Evolutionary conservation across 23 tunicate genomes (phyloP), one percentile per base, ranked within the genome.

Genomic region (Aplidium turbinatum): DNA sequence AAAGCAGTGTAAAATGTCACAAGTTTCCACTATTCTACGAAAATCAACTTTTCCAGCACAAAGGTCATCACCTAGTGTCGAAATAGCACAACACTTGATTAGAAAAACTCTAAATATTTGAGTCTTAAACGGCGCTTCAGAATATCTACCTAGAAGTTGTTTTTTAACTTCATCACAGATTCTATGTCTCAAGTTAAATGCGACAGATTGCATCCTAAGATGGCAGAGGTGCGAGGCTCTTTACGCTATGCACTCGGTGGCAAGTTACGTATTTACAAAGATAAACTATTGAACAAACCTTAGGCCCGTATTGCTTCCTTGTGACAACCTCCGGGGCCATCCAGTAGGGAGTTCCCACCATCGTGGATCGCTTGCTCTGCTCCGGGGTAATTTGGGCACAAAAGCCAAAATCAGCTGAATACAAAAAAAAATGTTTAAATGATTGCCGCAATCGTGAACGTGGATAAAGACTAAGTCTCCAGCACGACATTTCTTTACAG

Each of bases 291-390:
- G 20, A 18, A 55, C 35, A 26, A 13, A 95, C 99, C 82, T 95
- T 95, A 6, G 99, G 99, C 38, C 99, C 99, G 58, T 95, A 95
- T 5, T 96, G 97, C 51, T 95, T 95, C 62, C 99, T 78, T 1
- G 99, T 95, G 9, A 95, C 99, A 53, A 95, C 99, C 74, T 95
- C 99, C 0, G 99, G 99, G 0, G 99, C 99, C 99, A 95, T 95
- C 99, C 99, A 95, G 58, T 95, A 95, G 2, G 99, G 99, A 0
- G 99, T 95, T 27, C 99, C 99, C 25, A 95, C 99, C 99, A 95
- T 95, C 0, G 99, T 95, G 9, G 95, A 91, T 27, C 99, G 50
- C 52, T 95, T 89, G 42, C 92, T 89, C 51, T 95, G 96, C 47
- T 95, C 99, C 0, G 93, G 96, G 2, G 99, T 89, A 56, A 95